Evolutionary conservation across 2,797 vertebrate genomes (phyloP).

Genomic region (Forpus xanthops): DNA sequence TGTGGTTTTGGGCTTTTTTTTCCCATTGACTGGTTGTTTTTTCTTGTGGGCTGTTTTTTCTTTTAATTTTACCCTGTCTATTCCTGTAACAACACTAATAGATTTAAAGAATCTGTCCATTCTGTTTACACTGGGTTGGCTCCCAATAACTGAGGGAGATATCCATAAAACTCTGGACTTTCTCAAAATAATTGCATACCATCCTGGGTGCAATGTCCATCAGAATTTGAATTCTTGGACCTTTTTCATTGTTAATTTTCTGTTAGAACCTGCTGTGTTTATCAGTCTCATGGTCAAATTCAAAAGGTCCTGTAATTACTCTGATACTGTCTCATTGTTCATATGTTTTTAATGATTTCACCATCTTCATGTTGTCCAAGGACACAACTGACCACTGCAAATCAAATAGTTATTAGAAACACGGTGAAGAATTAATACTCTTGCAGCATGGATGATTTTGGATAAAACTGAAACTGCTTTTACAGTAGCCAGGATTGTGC

Average conservation of each 20-base stretch:
- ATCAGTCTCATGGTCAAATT: neutral
- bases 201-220: neutral
- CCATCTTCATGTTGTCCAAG: neutral
- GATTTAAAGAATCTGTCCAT: neutral
- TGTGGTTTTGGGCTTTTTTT: neutral
- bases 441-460: neutral
- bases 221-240: neutral
- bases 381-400: neutral
- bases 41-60: neutral
- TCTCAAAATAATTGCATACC: neutral
- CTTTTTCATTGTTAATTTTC: neutral
- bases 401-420: neutral
- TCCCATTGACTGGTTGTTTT: neutral
- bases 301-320: neutral
- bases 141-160: neutral
- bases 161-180: neutral
- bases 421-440: neutral
- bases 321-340: neutral
- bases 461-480: neutral
- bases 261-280: neutral
- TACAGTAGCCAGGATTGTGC: neutral
- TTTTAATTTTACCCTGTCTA: neutral
- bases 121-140: neutral
- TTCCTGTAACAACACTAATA: neutral
- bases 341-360: neutral